A percentile compares a stretch with the other conserved stretches of the same genome.
phyloP scores from a whole-genome alignment of 2,113 vertebrate species.

The Sminthopsis crassicaudata region DNA sequence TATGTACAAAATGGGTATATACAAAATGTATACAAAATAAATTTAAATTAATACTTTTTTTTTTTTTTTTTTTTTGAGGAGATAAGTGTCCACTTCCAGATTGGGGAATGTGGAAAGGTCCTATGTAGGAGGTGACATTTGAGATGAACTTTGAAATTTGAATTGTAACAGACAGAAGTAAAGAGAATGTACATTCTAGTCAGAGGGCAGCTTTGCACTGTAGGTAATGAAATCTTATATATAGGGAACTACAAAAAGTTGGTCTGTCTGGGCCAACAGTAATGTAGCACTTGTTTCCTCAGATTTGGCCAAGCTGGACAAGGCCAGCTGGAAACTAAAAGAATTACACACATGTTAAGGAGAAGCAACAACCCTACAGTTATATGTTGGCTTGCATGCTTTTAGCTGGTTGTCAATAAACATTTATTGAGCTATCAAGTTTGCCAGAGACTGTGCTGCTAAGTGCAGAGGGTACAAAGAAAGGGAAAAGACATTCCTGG shows the following conservation, averaged over 20 bases:
- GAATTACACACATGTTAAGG: background rate
- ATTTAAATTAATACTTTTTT: too few relatives aligned
- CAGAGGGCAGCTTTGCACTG: background rate
- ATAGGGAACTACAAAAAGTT: background rate
- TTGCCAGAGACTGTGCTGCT: background rate
- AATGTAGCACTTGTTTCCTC: background rate
- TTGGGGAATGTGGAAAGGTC: too few relatives aligned
- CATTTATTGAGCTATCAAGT: background rate
- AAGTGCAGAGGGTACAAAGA: background rate
- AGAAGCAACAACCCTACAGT: background rate
- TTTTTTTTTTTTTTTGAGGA: too few relatives aligned
- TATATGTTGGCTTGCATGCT: background rate
- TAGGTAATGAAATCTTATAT: background rate
- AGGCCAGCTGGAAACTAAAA: background rate
- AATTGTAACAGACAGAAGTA: too few relatives aligned
- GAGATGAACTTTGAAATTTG: too few relatives aligned
- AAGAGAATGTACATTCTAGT: background rate
- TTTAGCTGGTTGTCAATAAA: background rate
- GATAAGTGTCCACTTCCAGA: too few relatives aligned
- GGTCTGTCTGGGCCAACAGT: background rate
- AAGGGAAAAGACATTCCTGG: background rate
- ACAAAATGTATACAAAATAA: background rate
- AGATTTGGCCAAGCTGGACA: background rate
- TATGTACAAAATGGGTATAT: too few relatives aligned
- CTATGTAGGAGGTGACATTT: too few relatives aligned